Evolutionary conservation across 2,797 vertebrate species (phyloP).

Genomic region (Erethizon dorsatum): DNA sequence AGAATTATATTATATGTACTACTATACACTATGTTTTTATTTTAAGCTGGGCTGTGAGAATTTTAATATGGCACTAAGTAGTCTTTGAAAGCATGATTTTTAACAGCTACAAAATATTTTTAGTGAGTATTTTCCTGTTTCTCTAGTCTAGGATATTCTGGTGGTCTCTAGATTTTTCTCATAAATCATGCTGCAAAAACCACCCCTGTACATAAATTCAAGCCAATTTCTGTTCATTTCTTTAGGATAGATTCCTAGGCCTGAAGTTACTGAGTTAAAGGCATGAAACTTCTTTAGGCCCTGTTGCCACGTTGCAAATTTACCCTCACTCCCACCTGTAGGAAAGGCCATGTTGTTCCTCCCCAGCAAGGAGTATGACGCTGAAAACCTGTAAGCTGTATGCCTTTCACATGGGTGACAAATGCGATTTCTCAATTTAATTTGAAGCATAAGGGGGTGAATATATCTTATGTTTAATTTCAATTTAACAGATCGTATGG

Average conservation of each 20-base stretch:
- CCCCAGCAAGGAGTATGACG: not conserved
- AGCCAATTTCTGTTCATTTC: not conserved
- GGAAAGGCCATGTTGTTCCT: not conserved
- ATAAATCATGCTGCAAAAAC: not conserved
- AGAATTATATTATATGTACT: rapidly evolving
- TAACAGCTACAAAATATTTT: not conserved
- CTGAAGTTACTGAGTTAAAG: not conserved
- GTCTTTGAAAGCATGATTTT: constrained; percentile 17
- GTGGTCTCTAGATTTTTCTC: constrained; percentile 17
- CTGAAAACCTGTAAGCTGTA: not conserved
- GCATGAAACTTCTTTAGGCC: not conserved
- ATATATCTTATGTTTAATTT: not conserved
- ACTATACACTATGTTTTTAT: too few relatives aligned
- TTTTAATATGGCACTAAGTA: not conserved
- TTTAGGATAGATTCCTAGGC: not conserved
- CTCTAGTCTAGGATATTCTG: not conserved
- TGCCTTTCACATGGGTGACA: not conserved
- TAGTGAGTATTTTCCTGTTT: not conserved
- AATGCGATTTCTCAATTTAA: not conserved
- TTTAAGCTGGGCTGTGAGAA: not conserved
- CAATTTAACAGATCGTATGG: not conserved
- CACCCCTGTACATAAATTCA: not conserved
- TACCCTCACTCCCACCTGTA: not conserved
- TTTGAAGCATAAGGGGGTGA: not conserved
- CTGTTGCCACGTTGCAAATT: not conserved